phyloP scores from a whole-genome alignment of 92 coral and sea anemone species.

The Virgularia gustaviana region DNA sequence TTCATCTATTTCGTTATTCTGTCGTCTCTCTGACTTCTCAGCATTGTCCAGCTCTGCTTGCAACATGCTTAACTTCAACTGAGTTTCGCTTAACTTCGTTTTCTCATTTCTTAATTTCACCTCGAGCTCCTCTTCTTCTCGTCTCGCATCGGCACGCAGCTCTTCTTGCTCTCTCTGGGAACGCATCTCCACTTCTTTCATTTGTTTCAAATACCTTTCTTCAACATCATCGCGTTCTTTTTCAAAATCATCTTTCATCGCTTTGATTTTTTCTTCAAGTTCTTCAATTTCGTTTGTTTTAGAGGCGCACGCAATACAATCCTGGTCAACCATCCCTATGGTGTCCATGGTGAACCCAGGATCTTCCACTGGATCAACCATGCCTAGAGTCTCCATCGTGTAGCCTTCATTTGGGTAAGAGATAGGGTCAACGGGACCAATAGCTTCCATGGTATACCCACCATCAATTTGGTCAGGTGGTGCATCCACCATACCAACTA shows the following conservation, averaged over 20 bases:
- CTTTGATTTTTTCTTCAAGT: not conserved
- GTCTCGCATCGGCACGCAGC: not conserved
- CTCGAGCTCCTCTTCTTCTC: constrained; percentile 7
- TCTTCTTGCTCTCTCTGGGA: constrained; percentile 7
- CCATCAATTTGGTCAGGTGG: not conserved
- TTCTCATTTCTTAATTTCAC: constrained; percentile 5
- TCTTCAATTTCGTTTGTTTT: constrained; percentile 17
- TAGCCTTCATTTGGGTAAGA: not conserved
- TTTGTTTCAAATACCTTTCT: constrained; percentile 8
- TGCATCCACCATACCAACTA: constrained; percentile 1
- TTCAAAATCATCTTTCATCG: constrained; percentile 4
- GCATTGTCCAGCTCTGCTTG: constrained; percentile 11
- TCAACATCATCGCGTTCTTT: constrained; percentile 15
- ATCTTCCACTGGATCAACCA: not conserved
- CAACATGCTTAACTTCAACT: not conserved
- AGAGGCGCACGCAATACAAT: not conserved
- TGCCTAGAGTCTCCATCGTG: too few relatives aligned
- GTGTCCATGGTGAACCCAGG: constrained; percentile 10
- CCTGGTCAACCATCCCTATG: not conserved
- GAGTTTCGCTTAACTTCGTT: not conserved
- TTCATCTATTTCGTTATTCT: constrained; percentile 12
- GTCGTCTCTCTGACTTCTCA: constrained; percentile 19
- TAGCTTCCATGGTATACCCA: not conserved
- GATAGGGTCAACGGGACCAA: constrained; percentile 2
- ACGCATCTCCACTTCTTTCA: constrained; percentile 19